Conservation (phyloP, 2,888 invertebrate species). For the Polietes domitor region DNA sequence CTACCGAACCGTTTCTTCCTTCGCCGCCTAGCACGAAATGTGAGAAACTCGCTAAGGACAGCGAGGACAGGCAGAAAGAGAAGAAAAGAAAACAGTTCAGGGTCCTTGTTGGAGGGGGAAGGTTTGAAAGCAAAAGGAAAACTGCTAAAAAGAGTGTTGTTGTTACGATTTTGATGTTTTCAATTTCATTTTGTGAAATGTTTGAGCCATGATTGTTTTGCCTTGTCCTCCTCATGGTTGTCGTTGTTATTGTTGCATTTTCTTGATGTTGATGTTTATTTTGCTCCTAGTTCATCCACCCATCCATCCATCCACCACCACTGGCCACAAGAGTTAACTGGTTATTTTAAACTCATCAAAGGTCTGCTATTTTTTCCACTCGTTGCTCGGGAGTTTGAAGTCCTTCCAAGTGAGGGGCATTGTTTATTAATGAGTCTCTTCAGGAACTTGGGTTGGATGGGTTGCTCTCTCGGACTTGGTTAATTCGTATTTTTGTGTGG, state of each 20-base stretch:
- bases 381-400: not conserved
- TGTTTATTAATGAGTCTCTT: constrained; percentile 18
- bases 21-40: not conserved
- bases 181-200: constrained; percentile 10
- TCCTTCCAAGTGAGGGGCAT: constrained; percentile 6
- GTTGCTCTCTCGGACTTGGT: not conserved
- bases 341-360: not conserved
- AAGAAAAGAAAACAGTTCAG: not conserved
- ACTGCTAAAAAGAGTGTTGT: not conserved
- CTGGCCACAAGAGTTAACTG: constrained; percentile 24
- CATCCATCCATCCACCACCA: too few species aligned
- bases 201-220: constrained; percentile 4
- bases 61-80: too few species aligned
- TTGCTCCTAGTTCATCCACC: not conserved
- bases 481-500: not conserved
- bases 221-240: not conserved
- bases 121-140: not conserved
- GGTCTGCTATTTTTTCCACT: not conserved
- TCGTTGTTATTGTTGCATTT: constrained; percentile 7
- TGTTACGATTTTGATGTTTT: constrained; percentile 14
- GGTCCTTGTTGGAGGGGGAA: not conserved
- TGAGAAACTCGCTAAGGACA: not conserved
- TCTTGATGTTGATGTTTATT: not conserved
- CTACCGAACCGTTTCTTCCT: not conserved
- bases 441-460: not conserved